Evolutionary conservation across 2,113 vertebrate genomes (phyloP), one percentile per base, ranked within the genome.

Genomic region (Oxyura jamaicensis): DNA sequence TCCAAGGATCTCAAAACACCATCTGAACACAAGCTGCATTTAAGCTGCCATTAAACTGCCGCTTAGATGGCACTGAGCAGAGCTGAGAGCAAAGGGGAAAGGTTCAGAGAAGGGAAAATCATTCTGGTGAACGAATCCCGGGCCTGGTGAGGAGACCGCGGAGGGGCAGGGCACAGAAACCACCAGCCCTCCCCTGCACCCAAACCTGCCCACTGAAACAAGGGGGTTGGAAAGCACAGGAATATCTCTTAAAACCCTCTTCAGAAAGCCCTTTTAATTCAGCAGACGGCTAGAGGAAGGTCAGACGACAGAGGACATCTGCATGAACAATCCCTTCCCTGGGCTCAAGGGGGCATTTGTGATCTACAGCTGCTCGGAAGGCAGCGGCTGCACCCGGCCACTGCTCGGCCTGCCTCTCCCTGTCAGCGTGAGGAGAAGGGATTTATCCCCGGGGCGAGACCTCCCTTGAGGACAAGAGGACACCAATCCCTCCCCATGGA

Each of bases 331-430:
- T 95, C 58, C 94, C 84, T 46, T 21, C 29, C 13, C 83, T 42
- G 88, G 76, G 91, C 95, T 92, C 94, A 78, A 56, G 92, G 65
- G 85, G 90, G 85, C 93, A n/a, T 81, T 39, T 60, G 88, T 68
- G 90, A 31, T 96, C 93, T 22, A 6, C 80, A 28, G 71, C 80
- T 91, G 71, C 88, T 73, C 74, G 0, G 35, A 11, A 35, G 53
- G 72, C 44, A 73, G 63, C 12, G 10, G 60, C 29, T 10, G 15
- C 12, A 36, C 69, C 46, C 10, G 46, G 46, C 10, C 46, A 21
- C 62, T 3, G 68, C 77, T 35, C 36, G 1, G 4, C 25, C 77
- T 21, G 52, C 18, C 0, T 8, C 73, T 42, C 9, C 73, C 21
- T 28, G 48, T 4, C 68, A 0, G 62, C 75, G 1, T 2, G 3